Base-by-base conservation (phyloP, 2,888 invertebrate genomes). In the Malachius bipustulatus region DNA sequence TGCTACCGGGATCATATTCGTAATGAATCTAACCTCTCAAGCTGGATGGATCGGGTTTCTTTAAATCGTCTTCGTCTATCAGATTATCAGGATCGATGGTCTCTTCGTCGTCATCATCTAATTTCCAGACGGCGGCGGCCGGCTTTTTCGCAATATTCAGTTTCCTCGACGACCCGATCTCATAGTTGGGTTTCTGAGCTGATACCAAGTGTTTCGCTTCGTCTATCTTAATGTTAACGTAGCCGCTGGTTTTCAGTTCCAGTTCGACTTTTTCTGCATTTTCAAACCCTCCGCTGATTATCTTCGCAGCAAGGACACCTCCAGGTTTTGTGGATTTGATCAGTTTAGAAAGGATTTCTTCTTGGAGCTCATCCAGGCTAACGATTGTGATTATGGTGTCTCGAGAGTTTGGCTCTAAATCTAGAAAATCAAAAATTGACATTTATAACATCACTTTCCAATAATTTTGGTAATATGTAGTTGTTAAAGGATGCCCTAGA, bases 61-160 rank as follows among this genome's bases (percentile, higher is more conserved):
- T 75, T 42, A 85, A 71, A 61, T 97, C 96, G 39, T 81, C 81
- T 50, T 88, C 90, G 62, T 91, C 89, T 11, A 98, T 64, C 15
- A 98, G 69, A 46, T 82, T 77, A 60, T 91, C 83, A 40, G 85
- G 82, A 62, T 96, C 82, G 45, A 96, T 87, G 49, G 80, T 79
- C 51, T 88, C 83, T 39, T 76, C 71, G 6, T 78, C 77, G 42
- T 73, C 71, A 34, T 73, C 71, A 40, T 82, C 78, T 30, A 90
- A 59, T 59, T 83, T 84, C 89, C 91, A 91, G 2, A 82, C 72
- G 3, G 65, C 51, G 15, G 61, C 49, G 15, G 62, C 52, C 35
- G 62, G 52, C 14, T 59, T 45, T 15, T 61, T 52, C 34, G 62
- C 51, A 42, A 70, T 63, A 14, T 65, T 64, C 11, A 80, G 53